Conservation (phyloP, 2,888 invertebrate genomes). For the Calliphora vomitoria region DNA sequence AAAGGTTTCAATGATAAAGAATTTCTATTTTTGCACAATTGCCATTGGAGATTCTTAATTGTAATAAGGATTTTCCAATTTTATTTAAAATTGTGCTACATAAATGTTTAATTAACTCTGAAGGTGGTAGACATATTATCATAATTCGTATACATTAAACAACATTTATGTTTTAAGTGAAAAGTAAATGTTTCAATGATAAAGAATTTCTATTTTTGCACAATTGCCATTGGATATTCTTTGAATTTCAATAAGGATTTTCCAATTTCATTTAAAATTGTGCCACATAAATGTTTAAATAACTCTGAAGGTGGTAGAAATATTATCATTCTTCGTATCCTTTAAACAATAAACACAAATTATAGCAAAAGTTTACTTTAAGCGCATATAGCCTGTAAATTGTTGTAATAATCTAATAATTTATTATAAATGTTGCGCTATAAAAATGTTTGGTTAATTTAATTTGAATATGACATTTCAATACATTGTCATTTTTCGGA, state of each 20-base stretch:
- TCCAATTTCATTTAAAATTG: constrained; percentile 47
- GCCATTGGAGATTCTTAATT: constrained; percentile 58
- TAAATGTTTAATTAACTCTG: constrained; percentile 52
- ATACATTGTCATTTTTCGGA: neutral
- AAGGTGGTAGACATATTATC: constrained; percentile 42
- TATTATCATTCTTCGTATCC: constrained; percentile 45
- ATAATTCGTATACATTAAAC: constrained; percentile 50
- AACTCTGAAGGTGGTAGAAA: constrained; percentile 53
- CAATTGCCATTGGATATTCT: constrained; percentile 54
- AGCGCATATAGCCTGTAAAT: constrained; percentile 61
- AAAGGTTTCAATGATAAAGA: no score
- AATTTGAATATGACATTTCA: constrained; percentile 15
- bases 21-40: neutral
- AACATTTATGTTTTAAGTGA: no score
- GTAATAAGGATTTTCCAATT: constrained; percentile 19
- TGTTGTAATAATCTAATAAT: constrained; percentile 66
- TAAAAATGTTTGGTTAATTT: constrained; percentile 55
- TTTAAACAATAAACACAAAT: neutral
- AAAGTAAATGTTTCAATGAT: no score
- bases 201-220: neutral
- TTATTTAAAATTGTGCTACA: constrained; percentile 55
- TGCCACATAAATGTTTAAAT: constrained; percentile 50
- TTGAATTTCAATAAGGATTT: constrained; percentile 16
- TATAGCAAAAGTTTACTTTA: neutral
- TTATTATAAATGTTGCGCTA: constrained; percentile 75